These are phyloP conservation scores for Coptotermes formosanus DNA, from an alignment of 1,140 invertebrate genomes.

Conservation along the genomic window DNA sequence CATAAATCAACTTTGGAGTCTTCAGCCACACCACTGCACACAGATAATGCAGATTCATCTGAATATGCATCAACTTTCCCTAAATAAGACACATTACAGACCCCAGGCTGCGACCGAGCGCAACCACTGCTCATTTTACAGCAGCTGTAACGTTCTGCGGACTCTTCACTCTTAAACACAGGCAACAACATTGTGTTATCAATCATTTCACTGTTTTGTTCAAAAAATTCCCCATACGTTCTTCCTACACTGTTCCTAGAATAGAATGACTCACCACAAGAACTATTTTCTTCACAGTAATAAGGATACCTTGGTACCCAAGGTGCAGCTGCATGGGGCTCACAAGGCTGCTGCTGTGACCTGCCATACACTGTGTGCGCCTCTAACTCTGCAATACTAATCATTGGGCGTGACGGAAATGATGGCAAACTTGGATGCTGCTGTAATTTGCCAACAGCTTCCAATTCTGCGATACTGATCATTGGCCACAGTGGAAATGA, in stretches of 20 bases:
- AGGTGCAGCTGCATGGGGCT: not conserved
- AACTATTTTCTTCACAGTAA: not conserved
- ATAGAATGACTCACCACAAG: not conserved
- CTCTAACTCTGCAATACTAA: not conserved
- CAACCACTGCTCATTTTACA: not conserved
- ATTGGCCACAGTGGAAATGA: not conserved
- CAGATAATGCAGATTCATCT: not conserved
- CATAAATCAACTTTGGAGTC: not conserved
- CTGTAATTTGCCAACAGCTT: not conserved
- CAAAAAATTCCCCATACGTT: not conserved
- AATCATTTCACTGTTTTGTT: not conserved
- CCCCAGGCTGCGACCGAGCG: not conserved
- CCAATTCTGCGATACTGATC: conserved; percentile 3
- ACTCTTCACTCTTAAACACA: not conserved
- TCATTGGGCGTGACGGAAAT: not conserved
- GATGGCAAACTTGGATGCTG: not conserved
- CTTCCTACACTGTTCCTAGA: not conserved
- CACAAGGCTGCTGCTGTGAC: not conserved
- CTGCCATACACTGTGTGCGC: not conserved
- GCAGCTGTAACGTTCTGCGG: not conserved
- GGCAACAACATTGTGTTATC: not conserved
- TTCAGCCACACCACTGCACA: not conserved
- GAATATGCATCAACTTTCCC: not conserved
- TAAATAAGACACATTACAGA: not conserved
- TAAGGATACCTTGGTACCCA: not conserved